Percentiles rank a stretch among this genome's conserved stretches.
phyloP scores from a whole-genome alignment of 2,888 invertebrate species.

The Microdon myrmicae region DNA sequence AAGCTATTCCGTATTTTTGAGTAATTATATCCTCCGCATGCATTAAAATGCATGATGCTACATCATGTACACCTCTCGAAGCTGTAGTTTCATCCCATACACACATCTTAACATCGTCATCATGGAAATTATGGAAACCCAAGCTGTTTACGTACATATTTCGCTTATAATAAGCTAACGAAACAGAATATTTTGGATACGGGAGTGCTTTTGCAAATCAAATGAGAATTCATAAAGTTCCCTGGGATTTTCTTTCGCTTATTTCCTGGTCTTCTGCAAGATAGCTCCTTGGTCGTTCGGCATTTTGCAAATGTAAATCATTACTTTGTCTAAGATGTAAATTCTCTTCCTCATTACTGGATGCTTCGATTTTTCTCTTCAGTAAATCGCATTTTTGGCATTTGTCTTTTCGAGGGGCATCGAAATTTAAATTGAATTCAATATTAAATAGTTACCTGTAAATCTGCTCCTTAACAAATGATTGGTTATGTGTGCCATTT shows the following conservation, averaged over 20 bases:
- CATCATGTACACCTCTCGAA: slow-evolving; percentile 57
- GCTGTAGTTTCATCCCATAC: slow-evolving; percentile 57
- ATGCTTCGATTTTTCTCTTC: slow-evolving; percentile 56
- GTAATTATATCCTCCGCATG: too few species aligned
- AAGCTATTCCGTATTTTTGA: too few species aligned
- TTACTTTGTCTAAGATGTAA: slow-evolving; percentile 46
- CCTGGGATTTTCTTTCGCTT: slow-evolving; percentile 19
- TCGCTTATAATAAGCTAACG: too few species aligned
- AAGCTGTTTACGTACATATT: slow-evolving; percentile 56
- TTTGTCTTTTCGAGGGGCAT: slow-evolving; percentile 55
- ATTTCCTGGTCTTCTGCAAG: slow-evolving; percentile 23
- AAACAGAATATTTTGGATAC: slow-evolving; percentile 23
- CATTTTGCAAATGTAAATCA: slow-evolving; percentile 54
- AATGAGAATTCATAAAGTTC: slow-evolving; percentile 16
- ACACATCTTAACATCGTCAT: slow-evolving; percentile 55
- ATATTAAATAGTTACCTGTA: slow-evolving; percentile 45
- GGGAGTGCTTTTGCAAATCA: slow-evolving; percentile 56
- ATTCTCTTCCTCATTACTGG: slow-evolving; percentile 55
- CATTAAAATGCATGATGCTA: too few species aligned
- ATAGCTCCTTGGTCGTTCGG: slow-evolving; percentile 55
- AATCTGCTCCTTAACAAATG: slow-evolving; percentile 23
- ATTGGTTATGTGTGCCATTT: slow-evolving; percentile 19
- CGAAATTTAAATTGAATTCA: slow-evolving; percentile 53
- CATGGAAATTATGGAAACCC: slow-evolving; percentile 56
- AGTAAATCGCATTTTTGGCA: slow-evolving; percentile 56